A percentile compares a stretch with the other conserved stretches of the same genome.
Evolutionary conservation across 1,140 invertebrate species (phyloP).

Genomic region (Cardiocondyla obscurior): DNA sequence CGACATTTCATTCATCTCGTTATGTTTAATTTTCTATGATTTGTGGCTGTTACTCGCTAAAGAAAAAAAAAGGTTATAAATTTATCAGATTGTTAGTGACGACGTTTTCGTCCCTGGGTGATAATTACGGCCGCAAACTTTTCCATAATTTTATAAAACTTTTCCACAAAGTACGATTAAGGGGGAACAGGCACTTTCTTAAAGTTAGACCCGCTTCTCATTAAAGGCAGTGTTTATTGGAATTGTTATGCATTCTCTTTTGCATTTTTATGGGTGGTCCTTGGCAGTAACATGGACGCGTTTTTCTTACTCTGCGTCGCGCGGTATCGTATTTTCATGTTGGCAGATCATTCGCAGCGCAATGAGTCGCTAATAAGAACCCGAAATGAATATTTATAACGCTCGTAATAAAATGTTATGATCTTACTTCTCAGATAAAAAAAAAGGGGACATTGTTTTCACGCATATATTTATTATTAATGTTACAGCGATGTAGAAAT

Average conservation of each 20-base stretch:
- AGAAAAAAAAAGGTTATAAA: slow-evolving; percentile 14
- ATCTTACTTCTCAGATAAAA: neutral
- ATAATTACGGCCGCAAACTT: slow-evolving; percentile 37
- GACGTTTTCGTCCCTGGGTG: neutral
- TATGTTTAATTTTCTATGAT: neutral
- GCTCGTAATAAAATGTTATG: slow-evolving; percentile 19
- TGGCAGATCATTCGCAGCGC: slow-evolving; percentile 21
- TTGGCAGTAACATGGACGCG: slow-evolving; percentile 20
- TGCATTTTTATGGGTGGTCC: slow-evolving; percentile 51
- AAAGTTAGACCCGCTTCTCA: slow-evolving; percentile 50
- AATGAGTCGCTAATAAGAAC: slow-evolving; percentile 54
- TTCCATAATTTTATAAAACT: slow-evolving; percentile 41
- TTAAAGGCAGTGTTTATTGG: slow-evolving; percentile 60
- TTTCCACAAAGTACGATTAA: slow-evolving; percentile 39
- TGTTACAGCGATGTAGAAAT: neutral
- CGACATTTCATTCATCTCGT: neutral
- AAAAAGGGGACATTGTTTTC: neutral
- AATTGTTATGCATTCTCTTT: slow-evolving; percentile 59
- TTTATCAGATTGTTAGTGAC: slow-evolving; percentile 2
- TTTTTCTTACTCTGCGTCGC: neutral
- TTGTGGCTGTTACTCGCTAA: neutral
- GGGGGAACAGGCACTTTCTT: slow-evolving; percentile 8
- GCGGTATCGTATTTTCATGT: slow-evolving; percentile 25
- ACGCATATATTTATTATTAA: neutral
- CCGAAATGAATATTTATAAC: slow-evolving; percentile 40